Conservation (phyloP, 2,113 vertebrate genomes). For the human region DNA sequence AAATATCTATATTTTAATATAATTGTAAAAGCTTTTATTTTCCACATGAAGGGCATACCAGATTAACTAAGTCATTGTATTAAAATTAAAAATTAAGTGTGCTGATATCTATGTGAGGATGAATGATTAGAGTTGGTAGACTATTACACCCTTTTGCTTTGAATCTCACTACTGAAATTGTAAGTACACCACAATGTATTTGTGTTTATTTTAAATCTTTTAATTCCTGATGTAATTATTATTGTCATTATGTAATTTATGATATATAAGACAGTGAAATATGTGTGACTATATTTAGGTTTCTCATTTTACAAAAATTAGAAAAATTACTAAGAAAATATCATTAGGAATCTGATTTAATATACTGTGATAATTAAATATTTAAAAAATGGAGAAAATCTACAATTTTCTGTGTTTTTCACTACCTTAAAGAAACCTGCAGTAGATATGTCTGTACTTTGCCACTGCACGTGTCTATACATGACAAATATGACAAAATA, state of each 20-base stretch:
- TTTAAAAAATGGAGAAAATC: background rate
- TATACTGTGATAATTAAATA: background rate
- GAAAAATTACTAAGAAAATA: background rate
- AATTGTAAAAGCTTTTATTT: background rate
- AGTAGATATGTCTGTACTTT: background rate
- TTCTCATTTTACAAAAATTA: background rate
- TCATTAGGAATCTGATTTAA: background rate
- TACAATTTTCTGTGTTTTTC: background rate
- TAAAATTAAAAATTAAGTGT: background rate
- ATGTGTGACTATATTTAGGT: background rate
- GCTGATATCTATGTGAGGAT: background rate
- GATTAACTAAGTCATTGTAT: background rate
- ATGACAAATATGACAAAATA: background rate
- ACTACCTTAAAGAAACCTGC: background rate
- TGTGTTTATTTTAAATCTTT: background rate
- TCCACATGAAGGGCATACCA: background rate
- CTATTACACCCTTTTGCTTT: background rate
- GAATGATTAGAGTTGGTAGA: background rate
- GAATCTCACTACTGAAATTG: background rate
- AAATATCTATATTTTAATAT: conserved; percentile 21
- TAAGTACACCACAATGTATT: background rate
- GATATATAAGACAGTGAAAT: background rate
- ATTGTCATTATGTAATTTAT: background rate
- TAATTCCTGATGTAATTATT: background rate
- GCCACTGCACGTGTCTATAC: background rate